These are phyloP conservation scores for Xestia rhomboidea DNA, from an alignment of 2,888 invertebrate genomes.

Conservation along the genomic window DNA sequence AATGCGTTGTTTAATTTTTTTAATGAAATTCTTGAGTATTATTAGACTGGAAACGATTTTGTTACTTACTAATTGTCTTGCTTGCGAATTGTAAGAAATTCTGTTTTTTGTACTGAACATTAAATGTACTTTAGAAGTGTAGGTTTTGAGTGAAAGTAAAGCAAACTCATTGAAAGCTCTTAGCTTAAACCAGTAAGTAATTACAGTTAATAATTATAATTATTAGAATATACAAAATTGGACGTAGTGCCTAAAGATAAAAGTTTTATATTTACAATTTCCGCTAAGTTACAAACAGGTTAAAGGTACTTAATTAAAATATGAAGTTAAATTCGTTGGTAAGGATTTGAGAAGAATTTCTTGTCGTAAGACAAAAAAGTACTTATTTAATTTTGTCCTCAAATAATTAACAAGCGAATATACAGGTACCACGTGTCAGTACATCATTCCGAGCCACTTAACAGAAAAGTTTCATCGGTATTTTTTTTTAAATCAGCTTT, in stretches of 20 bases:
- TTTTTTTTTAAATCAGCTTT: too few relatives aligned
- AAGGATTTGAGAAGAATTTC: neutral
- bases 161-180: neutral
- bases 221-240: neutral
- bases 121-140: neutral
- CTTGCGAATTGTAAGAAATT: neutral
- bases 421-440: too few relatives aligned
- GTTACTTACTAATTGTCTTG: neutral
- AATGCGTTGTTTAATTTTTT: constrained; percentile 16
- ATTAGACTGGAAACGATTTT: constrained; percentile 12
- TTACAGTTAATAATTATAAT: neutral
- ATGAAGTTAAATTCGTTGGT: neutral
- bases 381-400: neutral
- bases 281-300: neutral
- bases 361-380: neutral
- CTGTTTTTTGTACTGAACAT: neutral
- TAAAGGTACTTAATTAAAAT: neutral
- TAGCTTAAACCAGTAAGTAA: constrained; percentile 1
- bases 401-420: neutral
- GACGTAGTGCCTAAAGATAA: neutral
- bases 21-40: constrained; percentile 32
- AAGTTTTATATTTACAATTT: constrained; percentile 1
- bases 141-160: constrained; percentile 4
- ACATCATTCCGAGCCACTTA: too few relatives aligned
- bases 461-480: too few relatives aligned